Percentiles rank a stretch among this genome's conserved stretches.
phyloP scores from a whole-genome alignment of 2,113 vertebrate genomes.

The cat (Felis catus) region F.catus_Fca126_mat1.0 CM031421.1:53581501-53582000 shows the following conservation, averaged over 20 bases:
- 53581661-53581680: neutral
- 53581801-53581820: neutral
- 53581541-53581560: neutral
- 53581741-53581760: neutral
- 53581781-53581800: neutral
- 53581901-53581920: neutral
- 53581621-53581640: neutral
- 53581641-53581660: neutral
- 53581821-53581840: neutral
- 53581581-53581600: neutral
- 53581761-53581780: neutral
- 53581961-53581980: neutral
- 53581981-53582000: neutral
- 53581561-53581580: neutral
- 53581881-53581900: neutral
- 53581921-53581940: neutral
- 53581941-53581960: neutral
- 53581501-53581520: conserved; percentile 28
- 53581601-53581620: neutral
- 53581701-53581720: neutral
- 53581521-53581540: neutral
- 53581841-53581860: neutral
- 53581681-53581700: neutral
- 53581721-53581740: neutral
- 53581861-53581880: too few relatives aligned